Evolutionary conservation across 2,113 vertebrate species (phyloP), one percentile per base, ranked within the genome.

Genomic region (Nesogale talazaci): DNA sequence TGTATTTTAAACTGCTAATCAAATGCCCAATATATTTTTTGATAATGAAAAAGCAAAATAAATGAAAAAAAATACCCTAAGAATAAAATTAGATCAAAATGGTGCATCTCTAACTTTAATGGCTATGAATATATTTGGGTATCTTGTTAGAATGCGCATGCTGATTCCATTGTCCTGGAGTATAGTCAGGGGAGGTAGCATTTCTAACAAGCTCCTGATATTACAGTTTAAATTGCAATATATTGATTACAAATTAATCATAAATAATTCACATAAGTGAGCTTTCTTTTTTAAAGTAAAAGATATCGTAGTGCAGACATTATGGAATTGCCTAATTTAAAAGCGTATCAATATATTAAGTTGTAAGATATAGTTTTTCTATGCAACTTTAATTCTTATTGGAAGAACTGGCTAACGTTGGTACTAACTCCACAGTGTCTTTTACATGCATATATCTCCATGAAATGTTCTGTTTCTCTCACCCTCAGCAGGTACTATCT

Each of bases 401-500:
- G 23, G 80, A 59, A 83, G 63, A 0, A 16, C 38, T 78, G 27
- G 34, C 17, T 90, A 82, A 75, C 1, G 27, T 1, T 56, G 36
- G 16, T 25, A 31, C 12, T 23, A 77, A 74, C 10, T 88, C 7
- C 1, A 52, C 15, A 38, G 86, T 65, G 6, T 27, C 42, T 8
- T 0, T 16, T 4, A 4, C 91, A 86, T n/a, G 38, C 27, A 79
- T 3, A 59, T 1, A 8, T 79, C 52, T 74, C 38, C 38, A 57
- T 4, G 19, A 90, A 5, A 42, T 82, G 4, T 89, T 85, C 38
- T n/a, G 23, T 15, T 69, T 34, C 42, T 42, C 76, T 94, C 27
- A 7, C 63, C 95, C 70, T 92, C 92, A 76, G 57, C 92, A 88
- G 74, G 67, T 46, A 46, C 22, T 36, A 10, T 85, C 82, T 93